Evolutionary conservation across 2,113 vertebrate species (phyloP), one percentile per base, ranked within the genome.

Genomic region (Syngnathus typhle): DNA sequence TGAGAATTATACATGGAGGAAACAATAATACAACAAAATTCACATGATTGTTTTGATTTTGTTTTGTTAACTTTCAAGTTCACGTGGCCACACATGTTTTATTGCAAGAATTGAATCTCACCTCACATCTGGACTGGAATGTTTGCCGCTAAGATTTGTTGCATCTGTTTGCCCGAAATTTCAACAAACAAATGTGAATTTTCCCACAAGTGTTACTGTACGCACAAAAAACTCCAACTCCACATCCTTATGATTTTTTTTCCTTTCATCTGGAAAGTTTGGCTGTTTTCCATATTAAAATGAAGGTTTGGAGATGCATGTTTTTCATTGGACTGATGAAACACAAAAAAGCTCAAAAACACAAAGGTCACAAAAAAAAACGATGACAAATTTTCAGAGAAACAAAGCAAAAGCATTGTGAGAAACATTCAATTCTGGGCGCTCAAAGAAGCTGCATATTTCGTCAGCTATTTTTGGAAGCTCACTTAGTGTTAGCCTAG

Each of bases 1-100:
- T 67, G 81, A 73, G 74, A 93, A 94, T 79, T 83, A 43, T 36
- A 79, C 82, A 84, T 90, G 64, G 90, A 91, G 69, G 60, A 18
- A 65, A 70, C 60, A 65, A 80, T 49, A 52, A 54, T 67, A 69
- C 65, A 71, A 15, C 70, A 55, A 62, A 62, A 84, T 87, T 88
- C 83, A 79, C 83, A 76, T 82, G 81, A 85, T 87, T 89, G 84
- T 83, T 89, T 89, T 81, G 70, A 70, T 79, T 80, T 77, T 82
- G 88, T 88, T 83, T 73, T 70, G 76, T 58, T 38, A 78, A 78
- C 73, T 76, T 79, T 76, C 39, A 43, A 44, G 60, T 38, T 41
- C 58, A 60, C 16, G 13, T n/a, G 27, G 77, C 64, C 69, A 62
- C 68, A 55, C 76, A 75, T 71, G 59, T 2, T 67, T 74, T 78